Evolutionary conservation across 2,797 vertebrate species (phyloP), one percentile per base, ranked within the genome.

Genomic region (Erpetoichthys calabaricus): DNA sequence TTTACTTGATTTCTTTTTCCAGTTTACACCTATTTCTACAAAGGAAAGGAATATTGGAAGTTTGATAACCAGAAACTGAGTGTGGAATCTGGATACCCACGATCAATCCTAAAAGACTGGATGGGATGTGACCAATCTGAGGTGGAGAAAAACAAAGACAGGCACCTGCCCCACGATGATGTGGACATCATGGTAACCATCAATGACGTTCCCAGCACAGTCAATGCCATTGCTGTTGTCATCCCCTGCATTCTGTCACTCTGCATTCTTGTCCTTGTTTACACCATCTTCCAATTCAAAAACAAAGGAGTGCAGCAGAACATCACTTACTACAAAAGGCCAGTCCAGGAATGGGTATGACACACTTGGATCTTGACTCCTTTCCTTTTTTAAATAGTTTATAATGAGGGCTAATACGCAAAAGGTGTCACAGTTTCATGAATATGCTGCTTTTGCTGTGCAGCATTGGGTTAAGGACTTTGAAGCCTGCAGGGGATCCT

Each of bases 11-110:
- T 59, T 45, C 53, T 41, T 69, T 62, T 60, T 78, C 53, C 63
- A 99, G 95, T 91, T 80, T 96, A 97, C 62, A 99, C 95, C 45
- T 99, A 93, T 79, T 99, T 99, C 78, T 99, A 99, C 82, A 98
- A 97, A 69, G 95, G 90, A 62, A 92, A 89, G 71, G 92, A 98
- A 44, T 99, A 99, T 64, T 99, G 95, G 94, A 99, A 96, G 73
- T 99, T 99, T 0, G 93, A 99, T 74, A 99, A 99, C 85, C 92
- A 98, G 86, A 89, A 91, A 80, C 81, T 98, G 70, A 89, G 79
- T 0, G 95, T 97, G 79, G 94, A 97, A 65, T 84, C 91, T 0
- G 94, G 92, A 25, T 99, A 97, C 68, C 95, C 95, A 1, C 89
- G 95, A 65, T 98, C 91, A 3, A 96, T 99, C 65, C 70, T 99